Evolutionary conservation across 2,888 invertebrate genomes (phyloP).

Genomic region (Andrena bucephala): DNA sequence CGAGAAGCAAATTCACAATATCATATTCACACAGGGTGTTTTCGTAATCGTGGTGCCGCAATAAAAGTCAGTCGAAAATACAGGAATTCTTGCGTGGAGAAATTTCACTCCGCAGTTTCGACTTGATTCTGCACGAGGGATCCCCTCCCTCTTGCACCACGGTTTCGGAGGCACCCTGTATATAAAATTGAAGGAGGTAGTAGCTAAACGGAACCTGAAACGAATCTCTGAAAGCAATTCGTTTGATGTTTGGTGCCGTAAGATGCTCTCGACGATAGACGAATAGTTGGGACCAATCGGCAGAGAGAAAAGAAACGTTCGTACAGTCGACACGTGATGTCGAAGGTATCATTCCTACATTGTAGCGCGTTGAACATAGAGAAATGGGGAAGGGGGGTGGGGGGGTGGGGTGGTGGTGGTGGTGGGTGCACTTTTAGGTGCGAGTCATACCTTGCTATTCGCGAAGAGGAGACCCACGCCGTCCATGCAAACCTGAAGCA

Average conservation of each 20-base stretch:
- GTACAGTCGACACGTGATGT: constrained; percentile 43
- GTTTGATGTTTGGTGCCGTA: background rate
- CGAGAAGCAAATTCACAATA: constrained; percentile 33
- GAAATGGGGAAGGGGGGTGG: background rate
- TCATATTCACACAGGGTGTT: background rate
- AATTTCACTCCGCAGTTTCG: too few species aligned
- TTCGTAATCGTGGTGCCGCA: too few species aligned
- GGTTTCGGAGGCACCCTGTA: too few species aligned
- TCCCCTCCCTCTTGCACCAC: too few species aligned
- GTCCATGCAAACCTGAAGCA: constrained; percentile 99
- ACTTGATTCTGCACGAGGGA: too few species aligned
- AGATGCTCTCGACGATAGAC: constrained; percentile 62
- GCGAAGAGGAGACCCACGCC: constrained; percentile 99
- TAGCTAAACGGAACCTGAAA: constrained; percentile 16
- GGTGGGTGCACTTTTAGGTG: constrained; percentile 32
- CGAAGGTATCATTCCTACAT: constrained; percentile 58
- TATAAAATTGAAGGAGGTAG: background rate
- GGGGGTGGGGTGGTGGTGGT: background rate
- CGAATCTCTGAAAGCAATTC: constrained; percentile 3
- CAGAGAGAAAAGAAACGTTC: constrained; percentile 47
- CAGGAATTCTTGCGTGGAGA: background rate
- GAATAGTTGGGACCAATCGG: constrained; percentile 58
- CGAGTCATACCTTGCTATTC: constrained; percentile 96
- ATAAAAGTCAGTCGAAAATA: constrained; percentile 20
- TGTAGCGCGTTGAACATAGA: constrained; percentile 51